Percentiles rank a stretch among this genome's conserved stretches.
Evolutionary conservation across 1,140 invertebrate genomes (phyloP).

Genomic region (Mya arenaria): DNA sequence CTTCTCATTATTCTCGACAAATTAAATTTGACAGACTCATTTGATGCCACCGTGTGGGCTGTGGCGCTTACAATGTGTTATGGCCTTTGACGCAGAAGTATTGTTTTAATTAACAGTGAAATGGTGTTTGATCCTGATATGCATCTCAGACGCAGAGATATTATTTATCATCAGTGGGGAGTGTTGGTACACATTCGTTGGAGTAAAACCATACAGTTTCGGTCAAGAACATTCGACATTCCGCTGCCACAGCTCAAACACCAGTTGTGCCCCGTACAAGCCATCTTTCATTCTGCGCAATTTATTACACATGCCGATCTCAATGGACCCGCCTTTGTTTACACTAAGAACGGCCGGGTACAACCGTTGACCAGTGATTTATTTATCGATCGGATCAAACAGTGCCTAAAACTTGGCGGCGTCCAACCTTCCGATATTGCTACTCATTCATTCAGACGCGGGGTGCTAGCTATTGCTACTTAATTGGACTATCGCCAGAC

Average conservation of each 20-base stretch:
- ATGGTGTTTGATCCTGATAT: not conserved
- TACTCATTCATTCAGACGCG: too few relatives aligned
- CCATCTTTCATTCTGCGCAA: constrained; percentile 6
- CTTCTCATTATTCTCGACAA: not conserved
- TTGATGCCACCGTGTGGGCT: constrained; percentile 6
- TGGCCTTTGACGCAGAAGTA: constrained; percentile 19
- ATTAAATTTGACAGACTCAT: not conserved
- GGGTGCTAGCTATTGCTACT: too few relatives aligned
- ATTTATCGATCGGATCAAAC: too few relatives aligned
- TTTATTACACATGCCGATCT: too few relatives aligned
- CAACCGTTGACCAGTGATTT: too few relatives aligned
- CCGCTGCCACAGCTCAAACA: not conserved
- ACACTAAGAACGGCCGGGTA: too few relatives aligned
- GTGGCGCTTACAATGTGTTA: constrained; percentile 19
- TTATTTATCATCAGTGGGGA: not conserved
- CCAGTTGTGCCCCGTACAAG: constrained; percentile 11
- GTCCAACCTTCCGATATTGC: too few relatives aligned
- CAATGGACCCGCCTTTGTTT: too few relatives aligned
- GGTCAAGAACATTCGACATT: constrained; percentile 11
- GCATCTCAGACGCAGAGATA: not conserved
- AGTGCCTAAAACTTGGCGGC: too few relatives aligned
- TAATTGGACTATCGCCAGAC: too few relatives aligned
- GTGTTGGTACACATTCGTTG: constrained; percentile 1
- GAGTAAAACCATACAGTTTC: constrained; percentile 21
- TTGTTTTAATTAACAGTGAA: not conserved